These are phyloP conservation scores for Sepioteuthis lessoniana DNA, from an alignment of 2,888 invertebrate species.

Conservation along the genomic window DNA sequence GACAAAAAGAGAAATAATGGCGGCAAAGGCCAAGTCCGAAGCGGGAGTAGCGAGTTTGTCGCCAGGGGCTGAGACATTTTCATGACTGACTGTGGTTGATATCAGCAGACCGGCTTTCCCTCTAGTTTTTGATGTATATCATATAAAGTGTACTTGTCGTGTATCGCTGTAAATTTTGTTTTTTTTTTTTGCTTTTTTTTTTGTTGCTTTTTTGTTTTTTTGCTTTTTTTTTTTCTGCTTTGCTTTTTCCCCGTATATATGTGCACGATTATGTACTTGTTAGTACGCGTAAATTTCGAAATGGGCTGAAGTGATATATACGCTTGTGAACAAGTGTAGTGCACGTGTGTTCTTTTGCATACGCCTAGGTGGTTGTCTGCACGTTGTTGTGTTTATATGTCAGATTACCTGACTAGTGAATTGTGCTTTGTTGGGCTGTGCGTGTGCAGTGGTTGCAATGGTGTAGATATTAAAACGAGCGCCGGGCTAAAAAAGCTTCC, in stretches of 20 bases:
- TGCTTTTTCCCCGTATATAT: background rate
- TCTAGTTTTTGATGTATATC: background rate
- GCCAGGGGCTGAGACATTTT: constrained; percentile 36
- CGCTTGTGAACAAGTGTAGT: background rate
- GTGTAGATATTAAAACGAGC: background rate
- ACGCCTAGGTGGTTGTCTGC: constrained; percentile 23
- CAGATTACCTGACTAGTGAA: background rate
- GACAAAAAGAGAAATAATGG: constrained; percentile 40
- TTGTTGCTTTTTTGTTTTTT: background rate
- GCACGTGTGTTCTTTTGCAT: background rate
- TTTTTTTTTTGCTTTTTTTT: background rate
- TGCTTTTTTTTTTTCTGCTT: background rate
- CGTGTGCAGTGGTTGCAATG: constrained; percentile 6
- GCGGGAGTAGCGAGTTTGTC: constrained; percentile 36
- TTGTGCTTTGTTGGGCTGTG: constrained; percentile 17
- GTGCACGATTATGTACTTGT: background rate
- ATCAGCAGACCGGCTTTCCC: background rate
- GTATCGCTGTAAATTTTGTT: background rate
- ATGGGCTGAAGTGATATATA: background rate
- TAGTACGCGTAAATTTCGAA: background rate
- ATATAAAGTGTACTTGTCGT: background rate
- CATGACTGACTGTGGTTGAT: background rate
- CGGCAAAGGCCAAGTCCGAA: constrained; percentile 36
- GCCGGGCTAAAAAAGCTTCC: background rate
- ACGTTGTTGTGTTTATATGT: background rate